These are phyloP conservation scores for Oophaga sylvatica DNA, from an alignment of 2,797 vertebrate species.

Conservation along the genomic window DNA sequence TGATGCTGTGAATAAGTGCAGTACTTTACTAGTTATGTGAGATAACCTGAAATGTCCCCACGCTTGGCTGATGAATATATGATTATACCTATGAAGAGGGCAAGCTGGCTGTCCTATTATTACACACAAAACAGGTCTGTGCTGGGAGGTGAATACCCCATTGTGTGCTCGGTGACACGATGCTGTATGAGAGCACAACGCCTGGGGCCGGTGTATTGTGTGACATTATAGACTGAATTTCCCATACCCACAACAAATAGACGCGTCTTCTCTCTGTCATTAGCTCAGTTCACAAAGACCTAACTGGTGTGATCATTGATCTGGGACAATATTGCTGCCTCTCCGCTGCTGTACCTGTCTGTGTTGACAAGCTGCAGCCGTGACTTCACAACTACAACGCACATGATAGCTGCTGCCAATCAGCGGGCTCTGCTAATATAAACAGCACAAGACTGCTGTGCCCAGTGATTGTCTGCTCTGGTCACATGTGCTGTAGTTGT, in stretches of 20 bases:
- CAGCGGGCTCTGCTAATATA: too few species aligned
- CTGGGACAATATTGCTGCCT: constrained; percentile 69
- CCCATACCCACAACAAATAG: constrained; percentile 71
- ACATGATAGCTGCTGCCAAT: too few species aligned
- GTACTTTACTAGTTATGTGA: not conserved
- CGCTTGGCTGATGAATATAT: not conserved
- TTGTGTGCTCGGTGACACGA: not conserved
- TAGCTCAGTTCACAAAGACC: constrained; percentile 63
- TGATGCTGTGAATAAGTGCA: not conserved
- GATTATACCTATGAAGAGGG: not conserved
- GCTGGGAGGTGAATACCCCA: not conserved
- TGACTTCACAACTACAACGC: too few species aligned
- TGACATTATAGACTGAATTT: not conserved
- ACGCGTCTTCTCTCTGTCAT: constrained; percentile 75
- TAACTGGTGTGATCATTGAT: constrained; percentile 67
- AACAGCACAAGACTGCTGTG: too few species aligned
- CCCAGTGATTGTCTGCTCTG: too few species aligned
- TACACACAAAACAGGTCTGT: not conserved
- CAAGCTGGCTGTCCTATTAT: not conserved
- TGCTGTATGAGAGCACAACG: not conserved
- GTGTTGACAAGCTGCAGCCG: too few species aligned
- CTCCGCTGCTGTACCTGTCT: constrained; percentile 53
- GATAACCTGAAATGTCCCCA: not conserved
- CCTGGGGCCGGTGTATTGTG: not conserved
- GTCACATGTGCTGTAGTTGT: too few species aligned